Base-by-base conservation (phyloP, 2,888 invertebrate species). In the Synanthedon andrenaeformis region DNA sequence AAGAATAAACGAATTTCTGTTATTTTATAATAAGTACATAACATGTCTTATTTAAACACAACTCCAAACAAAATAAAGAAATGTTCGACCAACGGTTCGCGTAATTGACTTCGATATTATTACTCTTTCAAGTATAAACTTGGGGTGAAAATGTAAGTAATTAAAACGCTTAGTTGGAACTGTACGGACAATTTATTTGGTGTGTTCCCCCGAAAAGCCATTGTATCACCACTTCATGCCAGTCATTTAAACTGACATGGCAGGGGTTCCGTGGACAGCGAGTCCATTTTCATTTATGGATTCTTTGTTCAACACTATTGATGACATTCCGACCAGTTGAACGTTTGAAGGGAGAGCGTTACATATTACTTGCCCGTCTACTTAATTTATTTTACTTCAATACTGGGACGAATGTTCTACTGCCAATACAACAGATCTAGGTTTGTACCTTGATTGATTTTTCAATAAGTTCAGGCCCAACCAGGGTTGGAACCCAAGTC, bases 161-260 rank as follows among this genome's bases (percentile, higher is more conserved):
- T 45, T 45, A 45, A 45, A 45, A 45, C 45, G 45, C 45, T 45
- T 45, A 45, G 13, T 45, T 45, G 13, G 14, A 14, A 13, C 45
- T 45, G 58, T 65, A 67, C 57, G 64, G 66, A 70, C 71, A 73
- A 78, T 80, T 71, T 78, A 79, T 78, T 64, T 74, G 72, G 67
- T 67, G 65, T 69, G 74, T 69, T 75, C 78, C 76, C 81, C 82
- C 80, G 71, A 68, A 65, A 68, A 62, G 60, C 60, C 73, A 70
- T 75, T 82, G 82, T 79, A 80, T 62, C 69, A 66, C 67, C 74
- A 70, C 77, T 82, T 72, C 72, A 79, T 67, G 82, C 74, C 79
- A 79, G 70, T 79, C 81, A 77, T 63, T 70, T 59, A 53, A 57
- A 58, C 64, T 64, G 72, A 76, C 76, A 67, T 69, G 69, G 70